Percentiles rank a stretch among this genome's conserved stretches.
phyloP scores from a whole-genome alignment of 2,797 vertebrate species.

The Myiothlypis chrysogaster region DNA sequence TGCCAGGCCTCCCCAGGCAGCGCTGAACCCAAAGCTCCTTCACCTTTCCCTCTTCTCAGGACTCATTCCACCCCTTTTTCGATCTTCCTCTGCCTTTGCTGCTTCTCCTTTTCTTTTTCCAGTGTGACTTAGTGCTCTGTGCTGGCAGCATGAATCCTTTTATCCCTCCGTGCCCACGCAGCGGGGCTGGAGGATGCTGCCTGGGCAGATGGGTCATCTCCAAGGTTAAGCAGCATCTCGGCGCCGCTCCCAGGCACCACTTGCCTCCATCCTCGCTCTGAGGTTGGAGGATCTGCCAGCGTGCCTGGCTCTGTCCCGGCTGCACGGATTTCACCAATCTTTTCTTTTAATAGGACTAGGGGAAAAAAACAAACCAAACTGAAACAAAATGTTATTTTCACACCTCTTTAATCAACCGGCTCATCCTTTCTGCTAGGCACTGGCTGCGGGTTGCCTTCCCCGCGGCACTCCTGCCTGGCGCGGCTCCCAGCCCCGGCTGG shows the following conservation, averaged over 20 bases:
- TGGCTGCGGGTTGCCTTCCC: neutral
- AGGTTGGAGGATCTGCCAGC: neutral
- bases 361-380: neutral
- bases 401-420: constrained; percentile 11
- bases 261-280: neutral
- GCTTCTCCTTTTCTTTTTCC: neutral
- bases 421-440: neutral
- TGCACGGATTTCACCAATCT: neutral
- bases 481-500: neutral
- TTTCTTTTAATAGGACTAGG: neutral
- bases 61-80: neutral
- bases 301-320: neutral
- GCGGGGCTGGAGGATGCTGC: neutral
- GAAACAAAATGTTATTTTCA: constrained; percentile 45
- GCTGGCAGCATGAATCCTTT: neutral
- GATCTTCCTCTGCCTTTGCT: neutral
- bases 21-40: neutral
- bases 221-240: constrained; percentile 48
- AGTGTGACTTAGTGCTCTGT: neutral
- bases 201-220: constrained; percentile 37
- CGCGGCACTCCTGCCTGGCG: neutral
- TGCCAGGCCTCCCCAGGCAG: neutral
- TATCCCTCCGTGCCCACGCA: neutral
- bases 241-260: neutral
- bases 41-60: neutral